Conservation (phyloP, 2,888 invertebrate species). For the Apodemia zela region DNA sequence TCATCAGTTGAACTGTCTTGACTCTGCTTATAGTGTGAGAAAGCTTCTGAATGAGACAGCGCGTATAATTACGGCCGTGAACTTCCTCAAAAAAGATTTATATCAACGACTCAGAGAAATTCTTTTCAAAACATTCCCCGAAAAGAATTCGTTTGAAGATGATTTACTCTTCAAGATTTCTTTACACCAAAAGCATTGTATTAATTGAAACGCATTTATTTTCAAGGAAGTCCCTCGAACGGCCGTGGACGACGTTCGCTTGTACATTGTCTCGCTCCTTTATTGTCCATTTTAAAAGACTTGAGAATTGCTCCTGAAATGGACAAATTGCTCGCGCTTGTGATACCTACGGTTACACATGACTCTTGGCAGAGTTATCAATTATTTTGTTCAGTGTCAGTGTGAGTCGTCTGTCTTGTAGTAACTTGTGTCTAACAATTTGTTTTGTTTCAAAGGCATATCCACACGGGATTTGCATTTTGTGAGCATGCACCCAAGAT, state of each 20-base stretch:
- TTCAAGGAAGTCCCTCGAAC: not conserved
- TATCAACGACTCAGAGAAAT: not conserved
- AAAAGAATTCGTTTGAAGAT: constrained; percentile 13
- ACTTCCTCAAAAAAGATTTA: constrained; percentile 9
- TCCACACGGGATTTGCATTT: not conserved
- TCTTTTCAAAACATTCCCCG: constrained; percentile 7
- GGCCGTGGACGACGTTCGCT: not conserved
- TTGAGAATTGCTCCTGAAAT: not conserved
- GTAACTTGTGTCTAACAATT: not conserved
- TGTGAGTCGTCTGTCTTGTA: not conserved
- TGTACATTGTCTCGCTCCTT: constrained; percentile 4
- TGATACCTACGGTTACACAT: not conserved
- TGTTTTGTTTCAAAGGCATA: not conserved
- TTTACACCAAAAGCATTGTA: constrained; percentile 4
- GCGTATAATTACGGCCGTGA: not conserved
- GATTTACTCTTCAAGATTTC: constrained; percentile 9
- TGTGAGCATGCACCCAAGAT: too few species aligned
- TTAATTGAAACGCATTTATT: constrained; percentile 10
- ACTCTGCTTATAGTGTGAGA: too few species aligned
- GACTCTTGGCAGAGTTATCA: not conserved
- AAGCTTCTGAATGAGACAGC: not conserved
- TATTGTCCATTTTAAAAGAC: not conserved
- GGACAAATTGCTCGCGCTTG: not conserved
- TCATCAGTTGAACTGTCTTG: too few species aligned
- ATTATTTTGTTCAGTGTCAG: not conserved